Percentiles rank a stretch among this genome's conserved stretches.
Conservation (phyloP, 2,888 invertebrate genomes). For the Sphecodes monilicornis region DNA sequence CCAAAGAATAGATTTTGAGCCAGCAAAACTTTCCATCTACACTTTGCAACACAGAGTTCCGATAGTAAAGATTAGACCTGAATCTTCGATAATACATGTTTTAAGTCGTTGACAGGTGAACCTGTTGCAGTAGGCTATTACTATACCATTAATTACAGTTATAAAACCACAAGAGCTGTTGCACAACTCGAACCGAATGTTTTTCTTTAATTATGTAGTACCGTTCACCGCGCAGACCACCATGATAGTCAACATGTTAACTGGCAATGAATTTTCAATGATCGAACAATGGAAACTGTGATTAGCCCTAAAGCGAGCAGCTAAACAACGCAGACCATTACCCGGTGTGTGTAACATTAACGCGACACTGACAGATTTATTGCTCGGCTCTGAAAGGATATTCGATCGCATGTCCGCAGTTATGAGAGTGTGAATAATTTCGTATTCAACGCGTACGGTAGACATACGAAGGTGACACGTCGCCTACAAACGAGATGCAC, state of each 20-base stretch:
- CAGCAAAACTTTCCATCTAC: no score
- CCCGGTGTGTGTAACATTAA: conserved; percentile 23
- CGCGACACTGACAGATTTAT: conserved; percentile 55
- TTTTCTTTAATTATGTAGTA: background rate
- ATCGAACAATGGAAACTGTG: conserved; percentile 15
- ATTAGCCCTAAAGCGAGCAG: conserved; percentile 17
- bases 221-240: background rate
- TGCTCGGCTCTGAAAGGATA: conserved; percentile 46
- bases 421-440: conserved; percentile 36
- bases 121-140: background rate
- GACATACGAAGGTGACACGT: conserved; percentile 28
- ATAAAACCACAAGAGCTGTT: background rate
- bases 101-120: background rate
- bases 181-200: background rate
- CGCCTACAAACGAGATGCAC: conserved; percentile 14
- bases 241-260: background rate
- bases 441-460: conserved; percentile 17
- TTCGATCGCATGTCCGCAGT: conserved; percentile 24
- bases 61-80: background rate
- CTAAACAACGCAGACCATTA: conserved; percentile 35
- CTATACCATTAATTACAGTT: background rate
- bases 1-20: background rate
- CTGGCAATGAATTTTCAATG: background rate
- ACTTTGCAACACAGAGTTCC: no score
- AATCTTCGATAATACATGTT: background rate